Percentiles rank a stretch among this genome's conserved stretches.
Evolutionary conservation across 1,140 invertebrate genomes (phyloP).

Genomic region (Elysia chlorotica): DNA sequence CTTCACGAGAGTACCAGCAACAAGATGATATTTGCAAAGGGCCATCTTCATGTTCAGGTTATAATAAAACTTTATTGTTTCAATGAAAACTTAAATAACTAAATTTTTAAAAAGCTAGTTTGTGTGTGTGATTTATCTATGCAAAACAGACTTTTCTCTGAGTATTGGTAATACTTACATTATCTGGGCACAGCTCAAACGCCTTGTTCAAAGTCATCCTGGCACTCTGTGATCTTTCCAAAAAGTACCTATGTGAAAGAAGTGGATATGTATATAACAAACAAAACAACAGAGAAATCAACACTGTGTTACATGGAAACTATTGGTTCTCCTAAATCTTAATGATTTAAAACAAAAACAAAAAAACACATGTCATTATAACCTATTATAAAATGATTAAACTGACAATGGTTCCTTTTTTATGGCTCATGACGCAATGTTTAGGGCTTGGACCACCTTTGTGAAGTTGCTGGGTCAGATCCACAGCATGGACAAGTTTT

Average conservation of each 20-base stretch:
- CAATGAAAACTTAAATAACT: background rate
- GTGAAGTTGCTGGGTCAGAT: no score
- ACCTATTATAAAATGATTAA: background rate
- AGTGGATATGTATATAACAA: background rate
- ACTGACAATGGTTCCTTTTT: background rate
- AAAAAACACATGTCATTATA: background rate
- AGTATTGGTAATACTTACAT: slow-evolving; percentile 65
- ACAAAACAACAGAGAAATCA: background rate
- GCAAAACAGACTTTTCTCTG: background rate
- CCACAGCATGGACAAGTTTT: no score
- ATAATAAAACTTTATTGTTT: background rate
- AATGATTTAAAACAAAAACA: background rate
- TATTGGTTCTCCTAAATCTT: background rate
- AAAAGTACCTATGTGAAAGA: slow-evolving; percentile 71
- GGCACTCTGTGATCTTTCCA: slow-evolving; percentile 92
- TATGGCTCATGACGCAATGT: background rate
- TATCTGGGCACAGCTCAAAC: slow-evolving; percentile 79
- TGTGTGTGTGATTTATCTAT: background rate
- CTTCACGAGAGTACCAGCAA: background rate
- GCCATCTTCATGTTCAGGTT: background rate
- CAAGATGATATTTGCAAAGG: background rate
- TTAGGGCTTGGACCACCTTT: no score
- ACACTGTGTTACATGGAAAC: background rate
- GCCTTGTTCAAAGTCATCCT: slow-evolving; percentile 86
- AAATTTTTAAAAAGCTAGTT: background rate